Evolutionary conservation across 2,113 vertebrate genomes (phyloP).

Genomic region (Kryptolebias marmoratus): DNA sequence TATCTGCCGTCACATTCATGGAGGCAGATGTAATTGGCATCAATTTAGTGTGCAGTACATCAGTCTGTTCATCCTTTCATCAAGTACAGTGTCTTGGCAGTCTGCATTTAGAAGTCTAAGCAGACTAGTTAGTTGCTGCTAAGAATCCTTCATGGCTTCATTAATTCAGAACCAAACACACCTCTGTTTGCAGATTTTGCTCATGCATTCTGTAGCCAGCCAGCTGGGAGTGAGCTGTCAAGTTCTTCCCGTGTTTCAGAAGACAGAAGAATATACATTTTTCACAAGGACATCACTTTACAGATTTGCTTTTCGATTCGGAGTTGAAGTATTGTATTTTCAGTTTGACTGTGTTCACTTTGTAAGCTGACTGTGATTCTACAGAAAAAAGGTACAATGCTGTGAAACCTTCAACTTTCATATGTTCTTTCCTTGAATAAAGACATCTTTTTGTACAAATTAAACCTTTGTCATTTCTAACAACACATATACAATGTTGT

Average conservation of each 20-base stretch:
- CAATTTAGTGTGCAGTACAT: slow-evolving; percentile 11
- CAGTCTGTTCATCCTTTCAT: slow-evolving; percentile 11
- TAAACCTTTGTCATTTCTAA: too few relatives aligned
- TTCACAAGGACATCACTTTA: background rate
- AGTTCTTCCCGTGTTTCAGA: background rate
- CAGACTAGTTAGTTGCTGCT: background rate
- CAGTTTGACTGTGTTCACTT: too few relatives aligned
- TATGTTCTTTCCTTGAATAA: too few relatives aligned
- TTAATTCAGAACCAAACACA: background rate
- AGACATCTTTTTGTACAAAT: too few relatives aligned
- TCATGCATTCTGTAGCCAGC: background rate
- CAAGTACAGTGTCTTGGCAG: slow-evolving; percentile 30
- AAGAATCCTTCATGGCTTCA: background rate
- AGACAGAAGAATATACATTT: background rate
- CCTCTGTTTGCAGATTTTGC: background rate
- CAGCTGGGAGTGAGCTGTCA: background rate
- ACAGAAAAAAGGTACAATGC: too few relatives aligned
- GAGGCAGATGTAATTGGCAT: slow-evolving; percentile 32
- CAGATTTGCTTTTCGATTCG: background rate
- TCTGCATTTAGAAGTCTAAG: background rate
- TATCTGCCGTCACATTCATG: background rate
- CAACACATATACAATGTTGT: too few relatives aligned
- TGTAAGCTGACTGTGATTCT: too few relatives aligned
- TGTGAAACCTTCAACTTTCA: too few relatives aligned
- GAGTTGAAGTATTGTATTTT: too few relatives aligned